A percentile compares a stretch with the other conserved stretches of the same genome.
Conservation (phyloP, 2,797 vertebrate species). For the Sciurus carolinensis region DNA sequence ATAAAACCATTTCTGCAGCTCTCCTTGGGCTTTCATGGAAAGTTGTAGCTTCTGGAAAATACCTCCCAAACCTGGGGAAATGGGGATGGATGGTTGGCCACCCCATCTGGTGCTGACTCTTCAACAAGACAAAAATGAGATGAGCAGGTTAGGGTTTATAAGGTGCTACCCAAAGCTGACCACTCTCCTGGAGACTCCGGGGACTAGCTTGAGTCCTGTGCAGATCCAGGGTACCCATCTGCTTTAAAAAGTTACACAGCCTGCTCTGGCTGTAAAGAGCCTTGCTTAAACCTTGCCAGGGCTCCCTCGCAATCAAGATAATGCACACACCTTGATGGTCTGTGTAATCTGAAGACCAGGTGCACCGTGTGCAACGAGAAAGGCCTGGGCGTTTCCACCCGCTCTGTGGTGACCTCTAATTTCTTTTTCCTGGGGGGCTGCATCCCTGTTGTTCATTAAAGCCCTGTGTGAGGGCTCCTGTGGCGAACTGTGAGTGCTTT, state of each 20-base stretch:
- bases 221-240: rapidly evolving
- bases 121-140: background rate
- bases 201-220: background rate
- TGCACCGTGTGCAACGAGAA: background rate
- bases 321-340: background rate
- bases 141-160: background rate
- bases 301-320: background rate
- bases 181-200: rapidly evolving
- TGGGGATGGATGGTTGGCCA: background rate
- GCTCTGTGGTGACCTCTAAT: background rate
- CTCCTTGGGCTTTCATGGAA: background rate
- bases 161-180: background rate
- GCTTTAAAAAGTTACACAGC: background rate
- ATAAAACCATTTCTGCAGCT: background rate
- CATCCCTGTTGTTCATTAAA: background rate
- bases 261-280: background rate
- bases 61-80: background rate
- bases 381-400: background rate
- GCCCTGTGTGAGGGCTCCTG: background rate
- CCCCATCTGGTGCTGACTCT: background rate
- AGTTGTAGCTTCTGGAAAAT: background rate
- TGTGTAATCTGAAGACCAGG: background rate
- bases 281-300: background rate
- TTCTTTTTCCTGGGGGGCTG: background rate
- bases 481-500: rapidly evolving